These are phyloP conservation scores for Ibycter americanus DNA, from an alignment of 2,797 vertebrate genomes.

Conservation along the genomic window DNA sequence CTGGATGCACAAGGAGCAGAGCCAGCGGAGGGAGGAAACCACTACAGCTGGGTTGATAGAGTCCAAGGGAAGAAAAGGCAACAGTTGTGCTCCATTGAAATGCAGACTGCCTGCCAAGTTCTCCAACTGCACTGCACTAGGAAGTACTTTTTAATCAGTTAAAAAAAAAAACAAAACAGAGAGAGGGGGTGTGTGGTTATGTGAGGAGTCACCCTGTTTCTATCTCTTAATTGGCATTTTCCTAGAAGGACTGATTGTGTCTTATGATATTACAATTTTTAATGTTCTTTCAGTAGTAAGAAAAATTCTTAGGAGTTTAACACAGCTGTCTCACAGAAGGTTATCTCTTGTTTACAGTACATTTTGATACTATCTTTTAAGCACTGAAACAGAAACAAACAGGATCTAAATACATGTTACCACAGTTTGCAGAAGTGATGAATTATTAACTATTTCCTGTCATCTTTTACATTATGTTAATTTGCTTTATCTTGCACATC, in stretches of 20 bases:
- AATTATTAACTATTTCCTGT: slow-evolving; percentile 25
- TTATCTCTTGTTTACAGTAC: slow-evolving; percentile 38
- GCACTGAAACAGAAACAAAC: not conserved
- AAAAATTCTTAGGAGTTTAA: not conserved
- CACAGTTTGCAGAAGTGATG: not conserved
- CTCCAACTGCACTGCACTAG: slow-evolving; percentile 6
- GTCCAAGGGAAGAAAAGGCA: slow-evolving; percentile 35
- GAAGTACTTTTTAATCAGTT: not conserved
- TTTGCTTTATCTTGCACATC: not conserved
- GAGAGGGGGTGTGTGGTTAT: accelerated
- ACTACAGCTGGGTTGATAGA: slow-evolving; percentile 53
- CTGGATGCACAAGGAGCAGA: slow-evolving; percentile 7
- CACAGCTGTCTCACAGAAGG: not conserved
- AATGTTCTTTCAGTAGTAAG: not conserved
- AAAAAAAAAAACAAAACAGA: not conserved
- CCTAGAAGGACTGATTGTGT: not conserved
- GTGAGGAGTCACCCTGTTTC: not conserved
- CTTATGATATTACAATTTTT: not conserved
- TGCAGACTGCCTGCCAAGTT: slow-evolving; percentile 42
- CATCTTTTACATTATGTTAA: not conserved
- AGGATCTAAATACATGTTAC: not conserved
- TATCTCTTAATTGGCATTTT: not conserved
- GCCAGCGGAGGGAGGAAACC: slow-evolving; percentile 37
- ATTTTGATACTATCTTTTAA: slow-evolving; percentile 7
- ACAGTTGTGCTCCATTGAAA: slow-evolving; percentile 44